phyloP scores from a whole-genome alignment of 2,113 vertebrate genomes.

The Eclectus roratus region DNA sequence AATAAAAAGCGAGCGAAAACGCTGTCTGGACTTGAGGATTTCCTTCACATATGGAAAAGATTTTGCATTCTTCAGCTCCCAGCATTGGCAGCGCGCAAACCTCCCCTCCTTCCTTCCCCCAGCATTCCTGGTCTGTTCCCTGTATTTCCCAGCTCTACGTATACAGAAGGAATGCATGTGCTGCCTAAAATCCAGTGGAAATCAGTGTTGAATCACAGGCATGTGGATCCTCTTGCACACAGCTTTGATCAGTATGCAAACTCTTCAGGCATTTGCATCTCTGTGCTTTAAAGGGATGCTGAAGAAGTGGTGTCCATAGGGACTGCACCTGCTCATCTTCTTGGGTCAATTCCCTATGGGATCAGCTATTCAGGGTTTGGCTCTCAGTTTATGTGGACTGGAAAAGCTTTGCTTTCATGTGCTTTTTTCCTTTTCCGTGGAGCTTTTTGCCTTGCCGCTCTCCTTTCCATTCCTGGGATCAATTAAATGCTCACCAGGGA shows the following conservation, averaged over 20 bases:
- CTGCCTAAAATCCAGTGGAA: not conserved
- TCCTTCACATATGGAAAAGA: constrained; percentile 69
- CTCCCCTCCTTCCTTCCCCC: constrained; percentile 16
- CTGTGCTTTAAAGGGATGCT: not conserved
- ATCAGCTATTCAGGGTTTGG: not conserved
- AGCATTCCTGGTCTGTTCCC: constrained; percentile 5
- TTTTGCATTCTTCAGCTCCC: constrained; percentile 48
- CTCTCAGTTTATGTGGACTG: not conserved
- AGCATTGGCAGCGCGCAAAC: not conserved
- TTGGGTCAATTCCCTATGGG: not conserved
- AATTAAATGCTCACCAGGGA: constrained; percentile 56
- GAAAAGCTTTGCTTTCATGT: not conserved
- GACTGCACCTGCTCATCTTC: constrained; percentile 17
- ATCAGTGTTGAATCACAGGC: not conserved
- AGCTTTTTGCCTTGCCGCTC: constrained; percentile 17
- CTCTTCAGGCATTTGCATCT: not conserved
- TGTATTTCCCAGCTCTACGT: not conserved
- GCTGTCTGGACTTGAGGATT: constrained; percentile 57
- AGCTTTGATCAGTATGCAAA: not conserved
- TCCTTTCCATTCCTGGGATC: constrained; percentile 59
- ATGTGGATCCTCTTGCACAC: not conserved
- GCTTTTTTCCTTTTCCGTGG: not conserved
- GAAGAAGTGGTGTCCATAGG: not conserved
- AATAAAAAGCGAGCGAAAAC: constrained; percentile 57
- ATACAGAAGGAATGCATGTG: not conserved